Base-by-base conservation (phyloP, 30 jellyfish, hydroid and myxozoan species). In the Sanderia malayensis region DNA sequence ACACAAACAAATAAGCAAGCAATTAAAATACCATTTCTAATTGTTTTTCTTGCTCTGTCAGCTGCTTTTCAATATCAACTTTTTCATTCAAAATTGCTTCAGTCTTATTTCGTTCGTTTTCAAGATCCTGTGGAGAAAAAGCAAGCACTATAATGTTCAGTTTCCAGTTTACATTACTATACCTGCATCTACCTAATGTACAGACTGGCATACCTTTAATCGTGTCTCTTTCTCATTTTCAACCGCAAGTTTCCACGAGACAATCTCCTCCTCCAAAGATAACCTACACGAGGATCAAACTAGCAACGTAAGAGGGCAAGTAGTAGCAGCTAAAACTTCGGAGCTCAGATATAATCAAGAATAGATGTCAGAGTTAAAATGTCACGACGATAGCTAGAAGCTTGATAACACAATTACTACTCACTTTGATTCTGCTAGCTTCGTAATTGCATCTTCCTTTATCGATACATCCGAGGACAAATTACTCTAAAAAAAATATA, bases 231-330 rank as follows among this genome's bases (percentile, higher is more conserved):
- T 74, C n/a, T 44, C 11, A 1, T 55, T 74, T 64, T 71, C 86
- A 9, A 31, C 82, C 6, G 57, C 76, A 46, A 46, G 27, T 47
- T 82, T 82, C 41, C 71, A 28, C 23, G 65, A 72, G 30, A 19
- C 32, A 47, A 82, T 61, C 32, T 82, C 94, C 19, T 63, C 63
- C 23, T 82, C 87, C 57, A 82, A 33, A 15, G 22, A 27, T 2
- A 74, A 0, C 31, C 89, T 78, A n/a, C n/a, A n/a, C n/a, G n/a
- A n/a, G n/a, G n/a, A n/a, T n/a, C n/a, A n/a, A n/a, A n/a, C n/a
- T n/a, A n/a, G n/a, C n/a, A n/a, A n/a, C n/a, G n/a, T n/a, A n/a
- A n/a, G n/a, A n/a, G n/a, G n/a, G n/a, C n/a, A n/a, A n/a, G n/a
- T n/a, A n/a, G n/a, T n/a, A n/a, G n/a, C n/a, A n/a, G n/a, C n/a